A percentile compares a stretch with the other conserved stretches of the same genome.
Evolutionary conservation across 1,140 invertebrate genomes (phyloP).

Genomic region (Acromyrmex charruanus): DNA sequence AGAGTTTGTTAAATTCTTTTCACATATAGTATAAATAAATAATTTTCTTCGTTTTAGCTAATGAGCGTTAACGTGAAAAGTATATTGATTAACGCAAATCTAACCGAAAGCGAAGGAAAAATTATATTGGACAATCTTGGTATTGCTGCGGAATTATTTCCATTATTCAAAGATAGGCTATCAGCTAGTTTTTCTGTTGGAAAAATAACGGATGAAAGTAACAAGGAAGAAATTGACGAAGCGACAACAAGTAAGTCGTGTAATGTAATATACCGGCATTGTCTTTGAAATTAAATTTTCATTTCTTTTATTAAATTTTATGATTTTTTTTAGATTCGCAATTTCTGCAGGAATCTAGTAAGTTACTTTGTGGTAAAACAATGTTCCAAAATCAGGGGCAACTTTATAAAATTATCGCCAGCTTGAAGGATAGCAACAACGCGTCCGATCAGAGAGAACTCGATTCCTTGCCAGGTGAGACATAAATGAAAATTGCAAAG

Average conservation of each 20-base stretch:
- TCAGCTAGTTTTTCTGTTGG: constrained; percentile 66
- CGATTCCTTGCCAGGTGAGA: constrained; percentile 88
- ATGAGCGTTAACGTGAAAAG: constrained; percentile 85
- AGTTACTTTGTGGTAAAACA: constrained; percentile 88
- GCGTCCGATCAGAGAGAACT: constrained; percentile 86
- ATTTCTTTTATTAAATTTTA: not conserved
- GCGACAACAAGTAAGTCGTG: constrained; percentile 71
- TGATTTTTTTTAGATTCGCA: constrained; percentile 68
- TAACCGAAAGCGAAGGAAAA: constrained; percentile 85
- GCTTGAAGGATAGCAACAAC: constrained; percentile 86
- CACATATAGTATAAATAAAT: not conserved
- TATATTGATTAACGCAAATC: constrained; percentile 86
- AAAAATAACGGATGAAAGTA: constrained; percentile 3
- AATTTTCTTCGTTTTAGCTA: constrained; percentile 73
- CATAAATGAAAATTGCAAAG: not conserved
- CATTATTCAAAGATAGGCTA: constrained; percentile 83
- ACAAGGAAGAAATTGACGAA: constrained; percentile 22
- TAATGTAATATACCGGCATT: not conserved
- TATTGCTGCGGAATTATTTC: constrained; percentile 84
- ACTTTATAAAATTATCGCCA: constrained; percentile 87
- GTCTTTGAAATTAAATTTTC: constrained; percentile 14
- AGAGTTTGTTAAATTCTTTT: not conserved
- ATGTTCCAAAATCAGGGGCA: constrained; percentile 84
- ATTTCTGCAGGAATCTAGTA: constrained; percentile 87
- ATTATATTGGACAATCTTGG: constrained; percentile 84